Base-by-base conservation (phyloP, 2,888 invertebrate species). In the Iselma pallidipennis region DNA sequence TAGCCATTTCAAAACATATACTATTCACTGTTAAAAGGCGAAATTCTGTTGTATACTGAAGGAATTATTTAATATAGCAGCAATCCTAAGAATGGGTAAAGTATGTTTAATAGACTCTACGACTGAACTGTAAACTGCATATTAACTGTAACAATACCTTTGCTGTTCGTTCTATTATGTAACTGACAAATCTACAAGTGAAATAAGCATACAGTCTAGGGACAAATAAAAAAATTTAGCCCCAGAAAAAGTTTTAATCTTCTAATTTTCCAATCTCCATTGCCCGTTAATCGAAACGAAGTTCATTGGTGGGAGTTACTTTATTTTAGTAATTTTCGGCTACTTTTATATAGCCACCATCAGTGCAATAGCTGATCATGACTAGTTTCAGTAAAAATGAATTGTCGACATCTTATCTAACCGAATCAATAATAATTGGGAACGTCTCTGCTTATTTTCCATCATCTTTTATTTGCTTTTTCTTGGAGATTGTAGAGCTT, bases 381-480 rank as follows among this genome's bases (percentile, higher is more conserved):
- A n/a, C n/a, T n/a, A n/a, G n/a, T n/a, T n/a, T n/a, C n/a, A 37
- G 37, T 37, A 37, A 37, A 37, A 37, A 16, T 37, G 37, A 45
- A 45, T 21, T 45, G 21, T 45, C 45, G 21, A 21, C n/a, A n/a
- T n/a, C n/a, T n/a, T n/a, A n/a, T 45, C 21, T 45, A 21, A 45
- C 21, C 45, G 12, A 45, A 21, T 45, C 45, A 45, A 45, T 45
- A 45, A 45, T 45, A 42, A 42, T 42, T 19, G 42, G 19, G 10
- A 42, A 42, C 12, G 33, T 33, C 33, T 49, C 16, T 50, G 23
- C 50, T 50, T 50, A 50, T 50, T 28, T 50, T 50, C 25, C 50
- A 50, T 50, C 50, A 50, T 50, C 50, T 26, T 50, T 50, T 50
- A 29, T 50, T 50, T 50, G 50, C 28, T 50, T 50, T 50, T 50